phyloP scores from a whole-genome alignment of 1,140 invertebrate species.

The Diplogasteroides magnus region DNA sequence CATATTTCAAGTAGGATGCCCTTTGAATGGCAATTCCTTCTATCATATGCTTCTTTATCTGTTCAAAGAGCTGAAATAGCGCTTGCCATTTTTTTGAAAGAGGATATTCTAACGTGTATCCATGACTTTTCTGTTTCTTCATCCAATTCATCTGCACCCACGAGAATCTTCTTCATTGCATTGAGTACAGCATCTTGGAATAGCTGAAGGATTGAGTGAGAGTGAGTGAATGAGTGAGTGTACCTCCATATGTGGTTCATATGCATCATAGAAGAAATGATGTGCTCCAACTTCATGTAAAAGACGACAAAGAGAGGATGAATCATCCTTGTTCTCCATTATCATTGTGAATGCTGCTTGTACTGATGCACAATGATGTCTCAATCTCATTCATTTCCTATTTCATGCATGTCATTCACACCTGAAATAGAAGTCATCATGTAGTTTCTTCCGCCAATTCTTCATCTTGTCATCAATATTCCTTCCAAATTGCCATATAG shows the following conservation, averaged over 20 bases:
- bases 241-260: slow-evolving; percentile 50
- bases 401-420: slow-evolving; percentile 4
- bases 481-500: slow-evolving; percentile 50
- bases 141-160: slow-evolving; percentile 34
- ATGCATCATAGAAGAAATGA: slow-evolving; percentile 54
- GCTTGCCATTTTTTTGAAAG: background rate
- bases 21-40: slow-evolving; percentile 44
- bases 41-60: slow-evolving; percentile 35
- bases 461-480: slow-evolving; percentile 32
- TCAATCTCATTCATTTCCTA: slow-evolving; percentile 4
- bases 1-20: slow-evolving; percentile 44
- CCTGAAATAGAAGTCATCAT: slow-evolving; percentile 36
- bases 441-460: slow-evolving; percentile 28
- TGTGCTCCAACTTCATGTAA: slow-evolving; percentile 50
- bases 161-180: slow-evolving; percentile 37
- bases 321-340: slow-evolving; percentile 54
- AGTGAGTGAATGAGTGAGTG: background rate
- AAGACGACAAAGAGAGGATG: slow-evolving; percentile 31
- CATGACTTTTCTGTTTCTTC: slow-evolving; percentile 41
- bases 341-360: slow-evolving; percentile 51
- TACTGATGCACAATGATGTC: slow-evolving; percentile 44
- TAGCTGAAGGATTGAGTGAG: slow-evolving; percentile 28
- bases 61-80: slow-evolving; percentile 25
- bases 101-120: slow-evolving; percentile 19
- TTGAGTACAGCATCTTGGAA: slow-evolving; percentile 44